Base-by-base conservation (phyloP, 2,888 invertebrate genomes). In the Drosophila limbata region DNA sequence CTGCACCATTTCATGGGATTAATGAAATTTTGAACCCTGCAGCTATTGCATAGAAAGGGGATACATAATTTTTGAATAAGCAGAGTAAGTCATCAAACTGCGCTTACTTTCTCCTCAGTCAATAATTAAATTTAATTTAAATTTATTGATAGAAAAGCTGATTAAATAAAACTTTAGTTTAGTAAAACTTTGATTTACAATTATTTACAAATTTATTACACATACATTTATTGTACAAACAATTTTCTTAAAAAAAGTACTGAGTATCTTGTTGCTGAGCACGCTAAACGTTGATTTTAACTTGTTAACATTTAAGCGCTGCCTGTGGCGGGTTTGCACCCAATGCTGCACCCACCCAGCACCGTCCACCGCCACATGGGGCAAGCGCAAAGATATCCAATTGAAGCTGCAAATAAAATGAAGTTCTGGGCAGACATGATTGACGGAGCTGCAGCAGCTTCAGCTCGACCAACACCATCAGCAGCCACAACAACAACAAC, bases 391-490 rank as follows among this genome's bases (percentile, higher is more conserved):
- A 62, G 53, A 48, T 61, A 66, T 56, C 65, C 48, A 73, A 73
- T 73, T 77, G 70, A 69, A 70, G 66, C 65, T 44, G 77, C 60
- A 68, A 74, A 72, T 72, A 64, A 76, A 77, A 77, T 69, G 37
- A 69, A 73, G 71, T 81, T 79, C 78, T 80, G 56, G 61, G 52
- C 69, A 56, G 51, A 44, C 77, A 50, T 78, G 78, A 73, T 79
- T 78, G 79, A 78, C 80, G 72, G 63, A 71, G 72, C 61, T 62
- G 62, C 56, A 42, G 31, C 65, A 53, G 42, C 21, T 39, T 44
- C 51, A 57, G 25, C 37, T 64, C n/a, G 42, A 64, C 50, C 59
- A 57, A 21, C 21, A 37, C 8, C 3, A 45, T 6, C 39, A 39
- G 47, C 67, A 72, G 39, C 69, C 61, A 77, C 87, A 86, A 86